Conservation (phyloP, 2,888 invertebrate genomes). For the Antitype chi region DNA sequence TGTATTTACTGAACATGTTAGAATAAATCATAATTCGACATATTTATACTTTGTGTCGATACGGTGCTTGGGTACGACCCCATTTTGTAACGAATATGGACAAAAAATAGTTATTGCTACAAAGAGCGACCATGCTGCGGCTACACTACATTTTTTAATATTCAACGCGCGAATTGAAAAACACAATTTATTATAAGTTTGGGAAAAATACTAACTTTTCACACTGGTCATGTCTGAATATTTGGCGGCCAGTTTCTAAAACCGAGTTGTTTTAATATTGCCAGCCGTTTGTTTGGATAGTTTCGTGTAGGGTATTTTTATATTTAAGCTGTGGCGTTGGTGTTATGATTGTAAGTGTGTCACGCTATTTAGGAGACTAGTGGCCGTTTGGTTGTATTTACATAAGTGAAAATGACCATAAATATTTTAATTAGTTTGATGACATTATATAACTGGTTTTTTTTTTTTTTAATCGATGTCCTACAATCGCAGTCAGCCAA, state of each 20-base stretch:
- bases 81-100: neutral
- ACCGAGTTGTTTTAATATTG: conserved; percentile 45
- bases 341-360: neutral
- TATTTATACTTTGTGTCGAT: too few relatives aligned
- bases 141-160: conserved; percentile 30
- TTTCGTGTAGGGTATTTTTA: conserved; percentile 23
- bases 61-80: too few relatives aligned
- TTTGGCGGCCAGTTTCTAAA: conserved; percentile 26
- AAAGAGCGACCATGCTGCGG: neutral
- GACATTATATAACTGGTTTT: too few relatives aligned
- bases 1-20: too few relatives aligned
- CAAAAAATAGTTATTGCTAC: neutral
- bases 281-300: conserved; percentile 3
- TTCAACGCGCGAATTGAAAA: conserved; percentile 49
- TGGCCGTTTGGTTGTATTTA: neutral
- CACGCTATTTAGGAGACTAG: neutral
- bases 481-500: too few relatives aligned
- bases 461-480: too few relatives aligned
- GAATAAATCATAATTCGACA: too few relatives aligned
- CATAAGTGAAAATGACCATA: neutral
- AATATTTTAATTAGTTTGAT: neutral
- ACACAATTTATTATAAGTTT: conserved; percentile 53
- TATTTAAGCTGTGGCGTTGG: conserved; percentile 4
- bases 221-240: conserved; percentile 35
- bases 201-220: conserved; percentile 44